Evolutionary conservation across 2,113 vertebrate species (phyloP), one percentile per base, ranked within the genome.

Genomic region (Hirundichthys speculiger): DNA sequence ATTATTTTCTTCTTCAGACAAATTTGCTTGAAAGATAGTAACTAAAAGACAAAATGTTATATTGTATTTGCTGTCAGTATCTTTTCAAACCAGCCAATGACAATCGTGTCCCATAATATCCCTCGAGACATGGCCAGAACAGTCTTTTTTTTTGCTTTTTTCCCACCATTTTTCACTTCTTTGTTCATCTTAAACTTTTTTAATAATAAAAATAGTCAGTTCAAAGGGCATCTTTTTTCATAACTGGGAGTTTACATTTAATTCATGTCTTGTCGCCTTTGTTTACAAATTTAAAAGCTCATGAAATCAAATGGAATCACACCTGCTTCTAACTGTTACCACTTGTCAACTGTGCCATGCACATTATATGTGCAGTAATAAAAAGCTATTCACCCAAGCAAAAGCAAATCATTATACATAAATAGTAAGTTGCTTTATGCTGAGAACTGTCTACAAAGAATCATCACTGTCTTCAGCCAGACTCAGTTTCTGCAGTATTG

Each of bases 401-500:
- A 34, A 34, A 10, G 9, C 30, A 9, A 10, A 34, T 34, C 30
- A 7, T 10, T 34, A 34, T 34, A 9, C 5, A 7, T 34, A 34
- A n/a, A 34, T 10, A 5, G 30, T 34, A 7, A 34, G 30, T 34
- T 34, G 30, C 6, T 34, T 34, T 34, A 34, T 34, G 30, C 11
- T 34, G 6, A 10, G 30, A 9, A 2, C 30, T 34, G 30, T 34
- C 30, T 4, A 34, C 30, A 34, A 24, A 22, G 46, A 13, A 27
- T 50, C 64, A 27, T 69, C 34, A 16, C 11, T 70, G 41, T 48
- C 18, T 61, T 69, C 45, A 24, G 71, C 41, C 58, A 46, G 74
- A 86, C 73, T 83, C 79, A 67, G 55, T 84, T 11, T 63, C 66
- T 83, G 79, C 80, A 67, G 88, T 77, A 82, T 79, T 77, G 89